Evolutionary conservation across 2,113 vertebrate genomes (phyloP).

Genomic region (Etheostoma spectabile): DNA sequence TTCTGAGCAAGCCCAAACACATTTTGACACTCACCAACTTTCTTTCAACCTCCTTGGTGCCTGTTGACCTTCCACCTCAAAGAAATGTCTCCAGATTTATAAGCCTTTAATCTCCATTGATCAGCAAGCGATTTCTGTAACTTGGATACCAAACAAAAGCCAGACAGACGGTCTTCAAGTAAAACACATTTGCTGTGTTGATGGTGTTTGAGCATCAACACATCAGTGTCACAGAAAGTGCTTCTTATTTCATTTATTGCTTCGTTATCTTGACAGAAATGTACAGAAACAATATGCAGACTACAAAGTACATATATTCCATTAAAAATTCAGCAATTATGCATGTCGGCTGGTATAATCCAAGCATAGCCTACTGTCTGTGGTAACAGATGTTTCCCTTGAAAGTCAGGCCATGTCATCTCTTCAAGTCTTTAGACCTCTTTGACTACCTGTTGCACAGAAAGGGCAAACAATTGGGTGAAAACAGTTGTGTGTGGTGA

Average conservation of each 20-base stretch:
- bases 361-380: too few relatives aligned
- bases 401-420: background rate
- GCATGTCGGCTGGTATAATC: background rate
- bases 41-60: background rate
- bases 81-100: conserved; percentile 4
- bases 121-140: background rate
- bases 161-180: background rate
- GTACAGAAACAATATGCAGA: background rate
- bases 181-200: background rate
- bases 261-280: background rate
- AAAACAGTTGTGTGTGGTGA: background rate
- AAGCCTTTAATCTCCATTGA: background rate
- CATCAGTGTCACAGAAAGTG: background rate
- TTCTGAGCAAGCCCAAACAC: background rate
- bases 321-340: background rate
- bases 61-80: conserved; percentile 19
- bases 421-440: background rate
- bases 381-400: background rate
- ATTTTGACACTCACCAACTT: background rate
- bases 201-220: background rate
- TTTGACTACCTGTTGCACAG: conserved; percentile 1
- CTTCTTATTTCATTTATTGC: background rate
- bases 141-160: background rate
- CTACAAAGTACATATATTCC: background rate
- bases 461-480: background rate